Evolutionary conservation across 2,113 vertebrate genomes (phyloP).

Genomic region (Fulmarus glacialis): DNA sequence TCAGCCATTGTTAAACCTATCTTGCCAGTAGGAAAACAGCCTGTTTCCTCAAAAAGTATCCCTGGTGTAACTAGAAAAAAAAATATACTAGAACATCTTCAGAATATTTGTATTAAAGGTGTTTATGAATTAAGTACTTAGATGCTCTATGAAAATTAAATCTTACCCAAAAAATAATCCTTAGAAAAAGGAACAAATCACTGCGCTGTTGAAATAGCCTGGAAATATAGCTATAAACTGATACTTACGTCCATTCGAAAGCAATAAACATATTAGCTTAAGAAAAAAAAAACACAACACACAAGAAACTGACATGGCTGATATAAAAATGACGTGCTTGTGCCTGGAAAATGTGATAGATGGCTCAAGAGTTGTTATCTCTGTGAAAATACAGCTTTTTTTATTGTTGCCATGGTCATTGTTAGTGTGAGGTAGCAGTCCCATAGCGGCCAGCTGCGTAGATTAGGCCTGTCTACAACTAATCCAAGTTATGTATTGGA

Average conservation of each 20-base stretch:
- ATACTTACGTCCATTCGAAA: not conserved
- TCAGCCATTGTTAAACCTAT: not conserved
- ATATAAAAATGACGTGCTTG: not conserved
- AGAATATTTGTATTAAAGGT: not conserved
- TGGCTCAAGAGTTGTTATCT: not conserved
- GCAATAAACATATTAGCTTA: not conserved
- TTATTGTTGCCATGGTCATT: not conserved
- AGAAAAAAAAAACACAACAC: not conserved
- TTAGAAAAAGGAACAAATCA: not conserved
- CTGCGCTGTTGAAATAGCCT: not conserved
- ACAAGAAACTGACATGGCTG: not conserved
- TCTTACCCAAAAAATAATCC: not conserved
- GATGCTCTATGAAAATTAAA: not conserved
- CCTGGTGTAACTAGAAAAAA: not conserved
- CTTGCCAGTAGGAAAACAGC: not conserved
- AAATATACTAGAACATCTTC: no score
- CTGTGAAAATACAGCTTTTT: not conserved
- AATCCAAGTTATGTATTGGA: not conserved
- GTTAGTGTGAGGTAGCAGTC: not conserved
- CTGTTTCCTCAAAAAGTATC: not conserved
- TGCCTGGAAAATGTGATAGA: not conserved
- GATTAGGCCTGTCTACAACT: not conserved
- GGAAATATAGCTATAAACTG: not conserved
- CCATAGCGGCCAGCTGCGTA: not conserved
- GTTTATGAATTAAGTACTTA: not conserved